Base-by-base conservation (phyloP, 2,797 vertebrate genomes). In the Alosa sapidissima region DNA sequence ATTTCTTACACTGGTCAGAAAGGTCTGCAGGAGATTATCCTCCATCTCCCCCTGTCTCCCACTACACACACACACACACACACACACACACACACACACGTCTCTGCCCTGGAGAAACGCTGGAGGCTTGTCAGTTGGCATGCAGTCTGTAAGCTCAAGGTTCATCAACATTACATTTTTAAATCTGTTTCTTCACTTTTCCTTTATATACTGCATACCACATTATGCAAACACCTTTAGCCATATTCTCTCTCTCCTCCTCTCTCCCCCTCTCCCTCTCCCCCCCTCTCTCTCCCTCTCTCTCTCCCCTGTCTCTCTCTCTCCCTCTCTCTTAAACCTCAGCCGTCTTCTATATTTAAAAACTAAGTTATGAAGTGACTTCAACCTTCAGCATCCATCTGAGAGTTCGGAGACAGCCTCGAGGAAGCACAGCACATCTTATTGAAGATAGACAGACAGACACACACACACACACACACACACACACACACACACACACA, bases 401-500 rank as follows among this genome's bases (percentile, higher is more conserved):
- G 58, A 24, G n/a, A 62, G 54, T 55, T 55, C 14, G 54, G 19
- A 55, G 54, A 55, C 54, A 55, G 11, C 10, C 52, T 13, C 11
- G 0, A 3, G 2, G 52, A 1, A 10, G 10, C 52, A 54, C 52
- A 13, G 13, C 52, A 54, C 52, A 54, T 54, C 52, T 16, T 58
- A 6, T 21, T 58, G 2, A n/a, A 16, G 52, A 11, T 5, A 55
- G 10, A 16, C 41, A 41, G 41, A 41, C 41, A 41, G 41, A 41
- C 41, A 33, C 62, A 65, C 6, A 65, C n/a, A 65, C 8, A 65
- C 5, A 28, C 24, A 28, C n/a, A 28, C n/a, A 65, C 60, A 65
- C n/a, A 28, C n/a, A 28, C 60, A 65, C n/a, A 28, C 60, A 65
- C 60, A 65, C n/a, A 68, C 62, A 68, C 62, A 68, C 62, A 68